These are phyloP conservation scores for Ochropleura leucogaster DNA, from an alignment of 2,888 invertebrate genomes.

Conservation along the genomic window DNA sequence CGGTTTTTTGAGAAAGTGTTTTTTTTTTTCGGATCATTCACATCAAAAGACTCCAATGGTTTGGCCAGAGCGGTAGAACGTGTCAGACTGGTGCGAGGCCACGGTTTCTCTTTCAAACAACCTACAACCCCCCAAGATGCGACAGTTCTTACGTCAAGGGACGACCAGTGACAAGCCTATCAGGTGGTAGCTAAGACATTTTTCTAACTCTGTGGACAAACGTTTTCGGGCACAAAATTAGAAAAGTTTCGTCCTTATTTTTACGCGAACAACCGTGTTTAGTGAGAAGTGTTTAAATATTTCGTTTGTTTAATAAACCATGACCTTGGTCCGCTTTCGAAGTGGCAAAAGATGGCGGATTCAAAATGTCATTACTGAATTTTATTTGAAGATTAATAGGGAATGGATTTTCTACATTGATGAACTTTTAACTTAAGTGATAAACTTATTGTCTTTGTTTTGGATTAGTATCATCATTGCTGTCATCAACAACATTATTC, in stretches of 20 bases:
- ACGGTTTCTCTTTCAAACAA: too few species aligned
- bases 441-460: neutral
- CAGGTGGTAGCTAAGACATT: too few species aligned
- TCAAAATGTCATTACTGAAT: slow-evolving; percentile 48
- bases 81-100: too few species aligned
- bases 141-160: too few species aligned
- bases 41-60: too few species aligned
- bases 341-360: slow-evolving; percentile 52
- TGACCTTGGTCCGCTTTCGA: slow-evolving; percentile 60
- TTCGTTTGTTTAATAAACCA: slow-evolving; percentile 76
- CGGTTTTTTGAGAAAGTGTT: too few species aligned
- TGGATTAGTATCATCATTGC: neutral
- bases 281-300: slow-evolving; percentile 79
- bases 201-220: slow-evolving; percentile 5
- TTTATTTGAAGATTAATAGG: slow-evolving; percentile 31
- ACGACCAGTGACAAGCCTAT: too few species aligned
- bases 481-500: neutral
- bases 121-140: too few species aligned
- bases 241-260: slow-evolving; percentile 76
- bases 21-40: too few species aligned
- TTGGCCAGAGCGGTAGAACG: too few species aligned
- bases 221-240: slow-evolving; percentile 73
- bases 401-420: slow-evolving; percentile 7
- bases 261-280: slow-evolving; percentile 58
- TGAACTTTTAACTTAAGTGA: neutral